Evolutionary conservation across 2,113 vertebrate species (phyloP).

Genomic region (Coptodon rendalli): DNA sequence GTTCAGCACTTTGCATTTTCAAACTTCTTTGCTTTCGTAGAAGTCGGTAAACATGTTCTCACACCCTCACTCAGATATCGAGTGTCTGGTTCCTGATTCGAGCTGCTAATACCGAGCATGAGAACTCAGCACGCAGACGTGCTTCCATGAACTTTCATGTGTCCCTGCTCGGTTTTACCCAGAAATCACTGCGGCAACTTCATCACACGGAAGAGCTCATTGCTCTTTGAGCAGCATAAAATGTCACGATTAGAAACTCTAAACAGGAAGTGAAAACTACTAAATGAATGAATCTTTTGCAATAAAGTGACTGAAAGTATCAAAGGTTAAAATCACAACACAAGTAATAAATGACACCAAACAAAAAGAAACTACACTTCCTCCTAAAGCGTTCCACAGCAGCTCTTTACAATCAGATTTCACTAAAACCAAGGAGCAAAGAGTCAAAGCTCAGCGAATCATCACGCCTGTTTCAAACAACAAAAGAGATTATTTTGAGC

Average conservation of each 20-base stretch:
- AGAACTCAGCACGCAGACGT: neutral
- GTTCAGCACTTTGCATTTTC: neutral
- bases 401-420: neutral
- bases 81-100: neutral
- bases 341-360: neutral
- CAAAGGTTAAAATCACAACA: neutral
- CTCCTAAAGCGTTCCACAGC: neutral
- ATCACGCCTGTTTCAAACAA: neutral
- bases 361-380: neutral
- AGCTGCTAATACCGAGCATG: neutral
- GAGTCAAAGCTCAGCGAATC: neutral
- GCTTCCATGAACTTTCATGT: neutral
- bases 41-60: accelerated
- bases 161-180: accelerated
- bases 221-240: neutral
- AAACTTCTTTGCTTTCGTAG: neutral
- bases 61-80: accelerated
- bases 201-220: neutral
- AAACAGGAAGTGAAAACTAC: neutral
- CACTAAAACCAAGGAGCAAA: neutral
- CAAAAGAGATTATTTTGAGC: neutral
- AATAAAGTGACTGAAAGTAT: neutral
- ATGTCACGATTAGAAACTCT: neutral
- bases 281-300: neutral
- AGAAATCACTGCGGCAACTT: accelerated